These are phyloP conservation scores for Ethmia dodecea DNA, from an alignment of 2,888 invertebrate genomes.

Conservation along the genomic window DNA sequence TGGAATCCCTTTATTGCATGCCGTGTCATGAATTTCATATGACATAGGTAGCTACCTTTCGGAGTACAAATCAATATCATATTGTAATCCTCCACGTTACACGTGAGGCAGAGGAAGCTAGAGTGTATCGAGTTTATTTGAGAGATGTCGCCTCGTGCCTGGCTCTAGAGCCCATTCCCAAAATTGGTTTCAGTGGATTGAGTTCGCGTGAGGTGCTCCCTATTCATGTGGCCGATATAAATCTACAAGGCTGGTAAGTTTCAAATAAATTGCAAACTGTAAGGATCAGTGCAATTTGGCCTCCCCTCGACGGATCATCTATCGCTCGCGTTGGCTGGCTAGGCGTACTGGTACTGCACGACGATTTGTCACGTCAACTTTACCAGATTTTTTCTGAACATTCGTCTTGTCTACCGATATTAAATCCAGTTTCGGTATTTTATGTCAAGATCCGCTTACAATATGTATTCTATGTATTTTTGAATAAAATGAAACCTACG, in stretches of 20 bases:
- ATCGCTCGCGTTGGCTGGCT: conserved; percentile 21
- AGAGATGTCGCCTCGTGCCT: conserved; percentile 26
- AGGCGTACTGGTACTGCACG: conserved; percentile 32
- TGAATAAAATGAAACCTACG: no score
- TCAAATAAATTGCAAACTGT: conserved; percentile 65
- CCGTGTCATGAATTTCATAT: conserved; percentile 48
- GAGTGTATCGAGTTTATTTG: conserved; percentile 29
- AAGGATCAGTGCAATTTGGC: conserved; percentile 53
- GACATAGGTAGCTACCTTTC: conserved; percentile 21
- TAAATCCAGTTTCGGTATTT: conserved; percentile 13
- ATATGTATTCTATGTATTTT: conserved; percentile 4
- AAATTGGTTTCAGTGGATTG: conserved; percentile 53
- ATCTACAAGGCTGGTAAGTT: conserved; percentile 60
- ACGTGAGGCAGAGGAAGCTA: conserved; percentile 38
- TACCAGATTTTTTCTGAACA: conserved; percentile 31
- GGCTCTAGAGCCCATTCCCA: conserved; percentile 44
- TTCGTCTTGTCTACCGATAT: conserved; percentile 24
- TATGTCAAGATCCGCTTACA: conserved; percentile 10
- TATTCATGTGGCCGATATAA: conserved; percentile 63
- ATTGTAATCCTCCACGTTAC: conserved; percentile 34
- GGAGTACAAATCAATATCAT: conserved; percentile 43
- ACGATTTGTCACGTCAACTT: conserved; percentile 57
- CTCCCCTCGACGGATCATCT: conserved; percentile 25
- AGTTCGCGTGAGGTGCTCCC: conserved; percentile 56
- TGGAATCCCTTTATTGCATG: conserved; percentile 41